Evolutionary conservation across 1,140 invertebrate genomes (phyloP).

Genomic region (Lucilia cuprina): DNA sequence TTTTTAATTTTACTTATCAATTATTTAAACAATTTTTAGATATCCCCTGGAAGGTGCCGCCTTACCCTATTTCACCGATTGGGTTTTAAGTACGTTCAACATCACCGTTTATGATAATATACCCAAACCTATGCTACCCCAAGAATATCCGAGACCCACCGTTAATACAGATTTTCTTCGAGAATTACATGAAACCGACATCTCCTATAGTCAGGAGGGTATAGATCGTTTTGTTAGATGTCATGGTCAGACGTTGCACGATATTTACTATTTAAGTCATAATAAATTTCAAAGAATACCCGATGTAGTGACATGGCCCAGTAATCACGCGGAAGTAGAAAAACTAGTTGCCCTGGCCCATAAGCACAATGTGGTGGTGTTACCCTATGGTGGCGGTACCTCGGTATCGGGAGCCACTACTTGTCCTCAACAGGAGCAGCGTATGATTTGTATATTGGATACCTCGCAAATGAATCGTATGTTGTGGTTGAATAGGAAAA

Average conservation of each 20-base stretch:
- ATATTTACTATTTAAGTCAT: conserved; percentile 80
- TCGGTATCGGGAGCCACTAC: conserved; percentile 91
- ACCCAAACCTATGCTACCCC: conserved; percentile 63
- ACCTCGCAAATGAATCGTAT: conserved; percentile 96
- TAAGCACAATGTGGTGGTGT: conserved; percentile 80
- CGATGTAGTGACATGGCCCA: conserved; percentile 93
- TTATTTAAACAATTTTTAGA: conserved; percentile 64
- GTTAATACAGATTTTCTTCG: conserved; percentile 69
- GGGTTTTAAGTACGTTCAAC: conserved; percentile 79
- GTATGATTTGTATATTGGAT: conserved; percentile 90
- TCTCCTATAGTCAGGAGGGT: conserved; percentile 79
- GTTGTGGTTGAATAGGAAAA: conserved; percentile 92
- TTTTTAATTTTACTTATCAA: neutral
- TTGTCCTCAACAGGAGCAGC: conserved; percentile 81
- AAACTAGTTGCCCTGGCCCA: conserved; percentile 81
- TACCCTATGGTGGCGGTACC: conserved; percentile 96
- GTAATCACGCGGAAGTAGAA: conserved; percentile 81
- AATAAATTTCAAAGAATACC: conserved; percentile 84
- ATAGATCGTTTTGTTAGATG: conserved; percentile 87
- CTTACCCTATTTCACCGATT: conserved; percentile 82
- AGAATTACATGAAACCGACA: conserved; percentile 67
- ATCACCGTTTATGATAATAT: conserved; percentile 66
- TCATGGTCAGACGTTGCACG: conserved; percentile 95
- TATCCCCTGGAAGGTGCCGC: conserved; percentile 82
- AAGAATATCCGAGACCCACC: conserved; percentile 68